A percentile compares a stretch with the other conserved stretches of the same genome.
These are phyloP conservation scores for Catocala sponsa DNA, from an alignment of 2,888 invertebrate genomes.

Conservation along the genomic window DNA sequence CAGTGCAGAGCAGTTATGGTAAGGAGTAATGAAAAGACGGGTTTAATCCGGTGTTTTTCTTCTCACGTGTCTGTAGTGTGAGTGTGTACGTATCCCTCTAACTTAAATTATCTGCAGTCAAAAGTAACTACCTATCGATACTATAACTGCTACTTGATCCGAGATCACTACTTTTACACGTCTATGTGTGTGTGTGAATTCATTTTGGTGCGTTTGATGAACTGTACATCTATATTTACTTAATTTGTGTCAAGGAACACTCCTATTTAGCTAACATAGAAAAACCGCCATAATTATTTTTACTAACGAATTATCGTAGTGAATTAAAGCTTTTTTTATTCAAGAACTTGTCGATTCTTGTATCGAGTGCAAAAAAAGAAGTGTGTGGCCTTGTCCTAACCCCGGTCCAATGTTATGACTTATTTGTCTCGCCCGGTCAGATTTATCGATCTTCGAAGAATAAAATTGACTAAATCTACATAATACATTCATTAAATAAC, in stretches of 20 bases:
- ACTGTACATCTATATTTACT: too few species aligned
- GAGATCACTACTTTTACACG: too few species aligned
- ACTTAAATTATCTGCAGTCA: too few species aligned
- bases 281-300: slow-evolving; percentile 25
- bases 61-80: too few species aligned
- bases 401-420: slow-evolving; percentile 84
- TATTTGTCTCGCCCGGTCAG: slow-evolving; percentile 80
- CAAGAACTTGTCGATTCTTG: slow-evolving; percentile 64
- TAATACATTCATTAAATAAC: slow-evolving; percentile 80
- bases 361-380: slow-evolving; percentile 64
- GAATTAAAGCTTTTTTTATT: slow-evolving; percentile 51
- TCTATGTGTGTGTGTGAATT: too few species aligned
- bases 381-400: slow-evolving; percentile 72
- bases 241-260: background rate
- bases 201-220: too few species aligned
- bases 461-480: slow-evolving; percentile 77
- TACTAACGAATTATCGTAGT: slow-evolving; percentile 46
- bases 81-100: too few species aligned
- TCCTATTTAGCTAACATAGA: background rate
- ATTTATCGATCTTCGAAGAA: slow-evolving; percentile 79
- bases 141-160: too few species aligned
- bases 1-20: too few species aligned
- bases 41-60: too few species aligned
- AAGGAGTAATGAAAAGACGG: too few species aligned
- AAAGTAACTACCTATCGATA: too few species aligned